Conservation (phyloP, 2,888 invertebrate genomes). For the Allygus modestus region DNA sequence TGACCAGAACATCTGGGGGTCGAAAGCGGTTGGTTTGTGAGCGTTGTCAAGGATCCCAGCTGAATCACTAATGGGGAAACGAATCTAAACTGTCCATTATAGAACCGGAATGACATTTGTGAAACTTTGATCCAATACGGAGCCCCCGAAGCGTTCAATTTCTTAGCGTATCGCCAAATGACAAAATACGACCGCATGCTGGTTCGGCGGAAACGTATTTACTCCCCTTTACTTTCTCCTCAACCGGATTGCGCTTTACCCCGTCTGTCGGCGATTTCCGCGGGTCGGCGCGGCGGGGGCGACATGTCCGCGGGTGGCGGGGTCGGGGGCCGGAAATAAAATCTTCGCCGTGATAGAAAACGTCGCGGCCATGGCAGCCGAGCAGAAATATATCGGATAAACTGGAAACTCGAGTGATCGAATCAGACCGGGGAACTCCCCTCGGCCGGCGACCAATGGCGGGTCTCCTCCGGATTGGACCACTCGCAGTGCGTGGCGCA, state of each 20-base stretch:
- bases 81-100: background rate
- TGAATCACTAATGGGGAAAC: background rate
- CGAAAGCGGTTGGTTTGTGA: no score
- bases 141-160: constrained; percentile 2
- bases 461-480: background rate
- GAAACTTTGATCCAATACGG: background rate
- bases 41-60: no score
- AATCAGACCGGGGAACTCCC: constrained; percentile 16
- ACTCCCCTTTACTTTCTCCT: background rate
- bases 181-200: background rate
- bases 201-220: constrained; percentile 5
- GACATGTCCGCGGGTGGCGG: constrained; percentile 1
- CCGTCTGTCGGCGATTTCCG: background rate
- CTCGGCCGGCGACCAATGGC: constrained; percentile 28
- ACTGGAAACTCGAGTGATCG: constrained; percentile 24
- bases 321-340: constrained; percentile 33
- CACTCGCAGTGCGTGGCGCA: constrained; percentile 38
- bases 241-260: background rate
- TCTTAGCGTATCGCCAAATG: background rate
- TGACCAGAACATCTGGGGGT: no score
- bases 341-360: background rate
- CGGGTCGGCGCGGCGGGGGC: background rate
- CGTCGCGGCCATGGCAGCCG: constrained; percentile 28
- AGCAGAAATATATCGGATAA: constrained; percentile 40
- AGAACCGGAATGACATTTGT: background rate